Conservation (phyloP, 2,113 vertebrate species). For the Calypte anna region DNA sequence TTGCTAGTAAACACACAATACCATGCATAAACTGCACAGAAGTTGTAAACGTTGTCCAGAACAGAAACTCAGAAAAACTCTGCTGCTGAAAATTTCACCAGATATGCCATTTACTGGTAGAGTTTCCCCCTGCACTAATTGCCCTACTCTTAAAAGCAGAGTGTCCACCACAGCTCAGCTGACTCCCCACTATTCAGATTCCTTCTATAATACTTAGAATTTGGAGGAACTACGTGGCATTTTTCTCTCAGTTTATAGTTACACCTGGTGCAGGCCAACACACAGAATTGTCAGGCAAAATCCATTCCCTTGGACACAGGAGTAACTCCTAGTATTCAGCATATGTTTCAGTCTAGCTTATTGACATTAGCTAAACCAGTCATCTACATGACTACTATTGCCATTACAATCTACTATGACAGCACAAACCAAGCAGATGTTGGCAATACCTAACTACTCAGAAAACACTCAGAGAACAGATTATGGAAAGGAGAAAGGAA, state of each 20-base stretch:
- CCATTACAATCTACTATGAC: conserved; percentile 26
- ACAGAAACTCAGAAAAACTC: neutral
- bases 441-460: neutral
- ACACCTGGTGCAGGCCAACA: neutral
- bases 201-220: neutral
- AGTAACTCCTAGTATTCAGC: neutral
- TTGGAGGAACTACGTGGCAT: neutral
- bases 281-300: neutral
- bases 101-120: neutral
- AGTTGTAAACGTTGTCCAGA: neutral
- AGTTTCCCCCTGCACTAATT: neutral
- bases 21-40: neutral
- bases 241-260: neutral
- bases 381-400: neutral
- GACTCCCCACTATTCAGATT: neutral
- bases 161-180: neutral
- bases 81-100: neutral
- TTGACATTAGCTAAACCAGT: too few species aligned
- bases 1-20: neutral
- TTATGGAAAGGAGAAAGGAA: neutral
- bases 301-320: neutral
- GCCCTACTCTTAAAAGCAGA: neutral
- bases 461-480: neutral
- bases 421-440: conserved; percentile 37
- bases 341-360: neutral